phyloP scores from a whole-genome alignment of 1,140 invertebrate species.

The Macrosteles quadrilineatus region DNA sequence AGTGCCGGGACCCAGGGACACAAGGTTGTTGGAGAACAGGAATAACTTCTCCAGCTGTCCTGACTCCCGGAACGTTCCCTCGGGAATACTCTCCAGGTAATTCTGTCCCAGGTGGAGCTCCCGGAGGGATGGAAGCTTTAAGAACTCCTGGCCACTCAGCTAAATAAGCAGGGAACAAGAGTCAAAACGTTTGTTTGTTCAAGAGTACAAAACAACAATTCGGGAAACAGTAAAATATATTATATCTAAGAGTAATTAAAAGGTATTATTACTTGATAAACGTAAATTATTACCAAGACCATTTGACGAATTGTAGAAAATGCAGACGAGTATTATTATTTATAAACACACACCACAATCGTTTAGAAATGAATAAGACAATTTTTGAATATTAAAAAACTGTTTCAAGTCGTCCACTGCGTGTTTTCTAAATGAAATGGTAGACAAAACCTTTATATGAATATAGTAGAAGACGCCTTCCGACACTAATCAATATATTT shows the following conservation, averaged over 20 bases:
- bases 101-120: slow-evolving; percentile 63
- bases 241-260: not conserved
- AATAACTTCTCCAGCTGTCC: slow-evolving; percentile 58
- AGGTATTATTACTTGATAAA: not conserved
- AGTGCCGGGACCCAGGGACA: slow-evolving; percentile 53
- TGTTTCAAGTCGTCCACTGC: too few species aligned
- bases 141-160: slow-evolving; percentile 55
- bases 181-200: not conserved
- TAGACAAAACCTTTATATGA: too few species aligned
- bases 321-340: too few species aligned
- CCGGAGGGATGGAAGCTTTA: slow-evolving; percentile 53
- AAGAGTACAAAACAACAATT: not conserved
- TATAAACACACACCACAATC: too few species aligned
- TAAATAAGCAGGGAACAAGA: slow-evolving; percentile 41
- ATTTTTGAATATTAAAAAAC: too few species aligned
- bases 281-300: too few species aligned
- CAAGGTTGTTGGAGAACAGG: slow-evolving; percentile 61
- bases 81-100: slow-evolving; percentile 54
- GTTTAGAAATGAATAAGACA: too few species aligned
- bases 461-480: too few species aligned
- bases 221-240: not conserved
- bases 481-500: too few species aligned
- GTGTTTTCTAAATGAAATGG: too few species aligned
- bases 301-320: too few species aligned
- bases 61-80: slow-evolving; percentile 53